Evolutionary conservation across 2,797 vertebrate genomes (phyloP).

Genomic region (Rachycentron canadum): DNA sequence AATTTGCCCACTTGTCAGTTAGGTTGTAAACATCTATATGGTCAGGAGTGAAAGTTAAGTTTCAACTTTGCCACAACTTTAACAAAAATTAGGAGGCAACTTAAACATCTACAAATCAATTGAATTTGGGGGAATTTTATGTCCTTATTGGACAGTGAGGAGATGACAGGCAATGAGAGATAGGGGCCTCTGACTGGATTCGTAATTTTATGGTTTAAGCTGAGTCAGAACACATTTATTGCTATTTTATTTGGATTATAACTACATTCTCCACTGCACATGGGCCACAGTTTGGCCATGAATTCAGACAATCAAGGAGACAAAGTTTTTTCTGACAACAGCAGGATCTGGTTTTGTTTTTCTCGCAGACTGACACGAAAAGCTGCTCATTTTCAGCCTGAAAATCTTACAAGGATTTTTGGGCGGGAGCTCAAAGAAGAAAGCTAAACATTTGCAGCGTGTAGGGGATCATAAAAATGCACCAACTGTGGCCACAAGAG

Average conservation of each 20-base stretch:
- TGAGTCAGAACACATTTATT: no score
- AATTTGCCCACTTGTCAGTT: neutral
- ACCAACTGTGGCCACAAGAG: constrained; percentile 30
- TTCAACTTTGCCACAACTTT: neutral
- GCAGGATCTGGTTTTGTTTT: neutral
- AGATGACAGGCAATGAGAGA: neutral
- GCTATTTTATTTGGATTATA: neutral
- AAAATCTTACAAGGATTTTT: neutral
- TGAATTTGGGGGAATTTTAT: neutral
- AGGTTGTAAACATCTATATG: neutral
- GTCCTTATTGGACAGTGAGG: neutral
- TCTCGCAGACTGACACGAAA: neutral
- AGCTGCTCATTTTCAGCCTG: neutral
- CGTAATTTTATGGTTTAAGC: no score
- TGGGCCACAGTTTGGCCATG: neutral
- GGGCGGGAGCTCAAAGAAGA: neutral
- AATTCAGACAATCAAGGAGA: neutral
- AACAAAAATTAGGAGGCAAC: no score
- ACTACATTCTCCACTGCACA: neutral
- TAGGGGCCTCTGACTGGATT: neutral
- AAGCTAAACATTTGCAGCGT: constrained; percentile 22
- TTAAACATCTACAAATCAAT: neutral
- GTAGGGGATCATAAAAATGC: constrained; percentile 25
- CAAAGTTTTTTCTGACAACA: neutral
- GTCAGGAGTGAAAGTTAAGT: neutral